Evolutionary conservation across 2,888 invertebrate genomes (phyloP), one percentile per base, ranked within the genome.

Genomic region (Ctena decussata): DNA sequence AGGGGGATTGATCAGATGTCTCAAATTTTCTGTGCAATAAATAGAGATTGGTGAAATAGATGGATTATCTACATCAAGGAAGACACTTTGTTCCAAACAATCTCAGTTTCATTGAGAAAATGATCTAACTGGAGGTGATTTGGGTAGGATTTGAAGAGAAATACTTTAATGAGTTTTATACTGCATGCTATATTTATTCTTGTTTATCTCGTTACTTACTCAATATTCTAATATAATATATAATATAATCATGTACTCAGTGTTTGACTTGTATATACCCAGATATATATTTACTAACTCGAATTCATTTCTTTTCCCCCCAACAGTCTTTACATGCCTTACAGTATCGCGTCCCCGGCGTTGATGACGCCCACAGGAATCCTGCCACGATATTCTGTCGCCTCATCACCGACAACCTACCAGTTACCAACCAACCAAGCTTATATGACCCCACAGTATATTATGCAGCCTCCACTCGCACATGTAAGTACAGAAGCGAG

Each of bases 341-440:
- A 91, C 90, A 92, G 92, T 86, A 86, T 93, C 74, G 91, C 90
- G n/a, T 76, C 86, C 70, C 87, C 86, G 12, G 89, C 92, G 46
- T 78, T 93, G 78, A 87, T 92, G 85, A 89, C 90, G 35, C 93
- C 93, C 49, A 84, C 92, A n/a, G 93, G 93, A 84, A 95, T 94
- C 69, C 79, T 94, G 77, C 93, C 93, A 12, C 89, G 94, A 77
- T 93, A 91, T 87, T 91, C 92, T 60, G 87, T 93, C 72, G 93
- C 93, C 57, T 93, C 95, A 27, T 94, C 94, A 41, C 95, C 95
- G 15, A 94, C 94, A 30, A 94, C 94, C 71, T 95, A 95, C 91
- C 95, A 95, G 84, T 91, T 95, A 77, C 91, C 89, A 82, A 85
- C 90, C 12, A 89, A 89, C 53, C 89, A 87, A 32, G 78, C 89